Conservation (phyloP, 2,888 invertebrate genomes). For the Synanthedon tipuliformis region DNA sequence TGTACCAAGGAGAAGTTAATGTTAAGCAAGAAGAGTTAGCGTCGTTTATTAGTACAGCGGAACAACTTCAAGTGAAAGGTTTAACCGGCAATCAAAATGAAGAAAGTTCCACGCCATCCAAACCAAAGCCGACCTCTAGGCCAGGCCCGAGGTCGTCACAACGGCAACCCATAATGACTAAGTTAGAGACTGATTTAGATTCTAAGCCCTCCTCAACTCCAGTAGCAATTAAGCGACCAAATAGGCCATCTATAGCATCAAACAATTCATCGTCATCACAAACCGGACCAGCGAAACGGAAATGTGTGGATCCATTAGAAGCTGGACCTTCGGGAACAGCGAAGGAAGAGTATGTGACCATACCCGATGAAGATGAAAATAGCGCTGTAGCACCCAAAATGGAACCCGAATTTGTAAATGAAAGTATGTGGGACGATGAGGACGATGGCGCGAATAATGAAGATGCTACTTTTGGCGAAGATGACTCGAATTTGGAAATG, state of each 20-base stretch:
- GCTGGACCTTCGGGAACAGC: constrained; percentile 69
- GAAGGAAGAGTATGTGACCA: constrained; percentile 66
- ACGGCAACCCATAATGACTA: constrained; percentile 73
- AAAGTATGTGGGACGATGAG: constrained; percentile 70
- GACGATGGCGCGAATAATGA: constrained; percentile 74
- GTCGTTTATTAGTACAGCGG: constrained; percentile 78
- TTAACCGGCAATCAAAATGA: constrained; percentile 75
- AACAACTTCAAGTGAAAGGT: constrained; percentile 79
- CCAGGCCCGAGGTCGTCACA: constrained; percentile 75
- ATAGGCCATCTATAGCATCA: constrained; percentile 74
- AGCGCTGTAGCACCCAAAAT: constrained; percentile 74
- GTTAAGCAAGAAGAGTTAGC: constrained; percentile 79
- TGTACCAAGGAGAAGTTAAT: constrained; percentile 80
- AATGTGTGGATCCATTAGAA: constrained; percentile 73
- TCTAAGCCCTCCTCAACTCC: constrained; percentile 73
- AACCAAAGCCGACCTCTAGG: constrained; percentile 70
- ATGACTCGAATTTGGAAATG: constrained; percentile 76
- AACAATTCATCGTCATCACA: constrained; percentile 71
- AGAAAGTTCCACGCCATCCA: constrained; percentile 69
- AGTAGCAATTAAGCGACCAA: constrained; percentile 74
- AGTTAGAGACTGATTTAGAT: constrained; percentile 73
- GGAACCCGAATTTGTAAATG: constrained; percentile 75
- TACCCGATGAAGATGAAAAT: constrained; percentile 66
- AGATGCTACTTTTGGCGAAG: constrained; percentile 74
- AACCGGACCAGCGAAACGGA: constrained; percentile 68